Conservation (phyloP, 2,888 invertebrate species). For the Microlaimidae sp. region DNA sequence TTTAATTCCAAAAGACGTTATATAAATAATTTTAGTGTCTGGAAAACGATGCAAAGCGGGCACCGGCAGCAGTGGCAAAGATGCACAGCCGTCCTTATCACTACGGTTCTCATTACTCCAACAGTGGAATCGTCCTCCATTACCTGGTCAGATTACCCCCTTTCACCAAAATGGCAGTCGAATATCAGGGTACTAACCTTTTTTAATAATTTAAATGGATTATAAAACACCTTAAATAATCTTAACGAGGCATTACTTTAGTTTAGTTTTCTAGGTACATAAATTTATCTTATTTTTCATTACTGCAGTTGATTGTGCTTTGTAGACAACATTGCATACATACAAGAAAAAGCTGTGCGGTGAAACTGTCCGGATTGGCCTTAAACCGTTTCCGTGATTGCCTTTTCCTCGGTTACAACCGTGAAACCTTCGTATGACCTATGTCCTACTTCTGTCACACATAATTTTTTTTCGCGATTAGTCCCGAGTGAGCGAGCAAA, state of each 20-base stretch:
- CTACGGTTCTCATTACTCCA: conserved; percentile 95
- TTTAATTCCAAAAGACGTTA: neutral
- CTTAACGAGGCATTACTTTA: too few relatives aligned
- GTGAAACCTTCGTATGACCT: too few relatives aligned
- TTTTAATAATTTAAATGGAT: too few relatives aligned
- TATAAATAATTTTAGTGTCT: neutral
- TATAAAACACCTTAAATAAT: too few relatives aligned
- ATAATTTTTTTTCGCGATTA: too few relatives aligned
- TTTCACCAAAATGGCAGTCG: conserved; percentile 56
- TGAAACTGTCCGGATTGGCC: too few relatives aligned
- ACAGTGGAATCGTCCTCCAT: conserved; percentile 97
- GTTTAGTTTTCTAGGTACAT: neutral
- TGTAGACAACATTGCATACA: too few relatives aligned
- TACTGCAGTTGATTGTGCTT: neutral
- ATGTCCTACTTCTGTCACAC: too few relatives aligned
- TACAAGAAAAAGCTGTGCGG: too few relatives aligned
- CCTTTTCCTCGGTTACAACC: too few relatives aligned
- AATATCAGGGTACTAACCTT: conserved; percentile 34
- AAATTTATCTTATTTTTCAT: neutral
- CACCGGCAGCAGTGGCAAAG: neutral
- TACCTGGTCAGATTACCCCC: conserved; percentile 93
- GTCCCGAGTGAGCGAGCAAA: too few relatives aligned
- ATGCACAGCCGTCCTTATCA: conserved; percentile 47
- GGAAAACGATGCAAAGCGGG: neutral
- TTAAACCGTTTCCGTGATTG: too few relatives aligned